Evolutionary conservation across 64 coral and sea anemone genomes (phyloP), one percentile per base, ranked within the genome.

Genomic region (Platygyra sinensis): DNA sequence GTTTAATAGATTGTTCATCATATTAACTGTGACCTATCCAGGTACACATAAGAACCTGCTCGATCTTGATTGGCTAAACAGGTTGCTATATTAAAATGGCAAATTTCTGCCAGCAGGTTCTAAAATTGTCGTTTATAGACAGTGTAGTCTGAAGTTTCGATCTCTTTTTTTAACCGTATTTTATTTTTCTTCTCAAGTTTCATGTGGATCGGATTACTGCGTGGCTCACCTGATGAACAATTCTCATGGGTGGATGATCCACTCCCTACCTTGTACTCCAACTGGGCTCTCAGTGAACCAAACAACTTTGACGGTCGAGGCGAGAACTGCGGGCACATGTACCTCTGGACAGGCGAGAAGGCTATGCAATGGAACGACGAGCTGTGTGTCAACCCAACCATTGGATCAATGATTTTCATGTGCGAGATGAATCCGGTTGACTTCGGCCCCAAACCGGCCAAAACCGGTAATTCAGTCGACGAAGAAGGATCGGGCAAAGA

Each of bases 351-450:
- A 49, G 65, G 63, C 62, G 32, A 46, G 13, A 84, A 69, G 81
- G 81, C 62, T 62, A 84, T 69, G n/a, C 81, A 69, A 50, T 84
- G 81, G 81, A 84, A 84, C 22, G 81, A 84, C 36, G 81, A 84
- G 12, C 24, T 84, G 6, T 84, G 81, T 28, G 81, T 84, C 4
- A 71, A 84, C 81, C 81, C 81, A 18, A 67, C 61, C 0, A 84
- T 69, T 2, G 81, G 81, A 16, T 24, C 81, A 50, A 84, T 84
- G 81, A 39, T 84, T 12, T 84, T 84, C 63, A 84, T 84, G 81
- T 84, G 81, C 16, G 81, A 84, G 30, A 84, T 84, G 38, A 36
- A 84, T 15, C 81, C 81, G 0, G 22, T 84, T 2, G 22, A 52
- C 36, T 25, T 67, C 22, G 64, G 20, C 9, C 38, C 19, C 10